These are phyloP conservation scores for Anser cygnoides DNA, from an alignment of 2,113 vertebrate genomes.

Conservation along the genomic window DNA sequence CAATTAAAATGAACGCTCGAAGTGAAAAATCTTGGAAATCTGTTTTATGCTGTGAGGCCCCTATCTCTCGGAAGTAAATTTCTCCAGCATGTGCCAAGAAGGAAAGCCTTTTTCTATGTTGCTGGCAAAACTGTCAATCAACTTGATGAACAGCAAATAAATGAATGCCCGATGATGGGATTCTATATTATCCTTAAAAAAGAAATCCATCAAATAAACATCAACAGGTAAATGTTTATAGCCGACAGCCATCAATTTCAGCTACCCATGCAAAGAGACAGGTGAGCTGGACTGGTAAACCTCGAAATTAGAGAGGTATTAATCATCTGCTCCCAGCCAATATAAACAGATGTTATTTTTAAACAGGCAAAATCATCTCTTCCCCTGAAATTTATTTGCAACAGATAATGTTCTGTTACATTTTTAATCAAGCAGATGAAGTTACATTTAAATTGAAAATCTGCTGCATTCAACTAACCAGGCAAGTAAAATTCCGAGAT, in stretches of 20 bases:
- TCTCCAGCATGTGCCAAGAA: conserved; percentile 61
- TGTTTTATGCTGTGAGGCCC: conserved; percentile 41
- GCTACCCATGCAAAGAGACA: conserved; percentile 84
- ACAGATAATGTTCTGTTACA: conserved; percentile 85
- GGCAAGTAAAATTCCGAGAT: conserved; percentile 75
- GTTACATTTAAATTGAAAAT: conserved; percentile 88
- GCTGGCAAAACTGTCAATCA: conserved; percentile 83
- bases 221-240: conserved; percentile 85
- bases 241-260: conserved; percentile 83
- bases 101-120: conserved; percentile 71
- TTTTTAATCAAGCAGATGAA: conserved; percentile 87
- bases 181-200: conserved; percentile 84
- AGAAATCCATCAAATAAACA: conserved; percentile 85
- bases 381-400: conserved; percentile 84
- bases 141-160: conserved; percentile 86
- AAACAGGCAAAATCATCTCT: conserved; percentile 82
- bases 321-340: conserved; percentile 82
- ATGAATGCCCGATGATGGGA: conserved; percentile 85
- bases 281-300: conserved; percentile 87
- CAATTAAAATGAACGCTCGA: conserved; percentile 29
- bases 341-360: conserved; percentile 84
- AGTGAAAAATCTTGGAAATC: conserved; percentile 52
- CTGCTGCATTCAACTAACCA: conserved; percentile 82
- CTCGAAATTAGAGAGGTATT: conserved; percentile 86
- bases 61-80: conserved; percentile 69